Evolutionary conservation across 2,113 vertebrate genomes (phyloP), one percentile per base, ranked within the genome.

Genomic region (Gyps fulvus): DNA sequence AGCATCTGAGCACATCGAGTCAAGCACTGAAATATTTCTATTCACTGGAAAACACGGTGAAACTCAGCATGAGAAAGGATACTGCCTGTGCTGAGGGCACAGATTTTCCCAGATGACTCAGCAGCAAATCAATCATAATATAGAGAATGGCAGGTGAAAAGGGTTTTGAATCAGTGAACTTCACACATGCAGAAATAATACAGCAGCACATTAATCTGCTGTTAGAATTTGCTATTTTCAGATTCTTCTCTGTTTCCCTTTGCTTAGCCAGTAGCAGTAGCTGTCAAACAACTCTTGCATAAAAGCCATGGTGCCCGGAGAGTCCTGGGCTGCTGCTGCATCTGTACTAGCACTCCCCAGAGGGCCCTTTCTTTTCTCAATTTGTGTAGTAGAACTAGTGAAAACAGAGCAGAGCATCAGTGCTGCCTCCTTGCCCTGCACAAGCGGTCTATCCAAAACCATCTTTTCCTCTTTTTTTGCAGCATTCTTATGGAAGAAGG

Each of bases 401-500:
- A 43, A 76, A 91, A 65, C 9, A 36, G 43, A 87, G 65, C 34
- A 72, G 31, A 52, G 14, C 47, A 58, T 23, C 72, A 82, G 16
- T 47, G 36, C 36, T 93, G 13, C 42, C 36, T 74, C 57, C 66
- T 83, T 82, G 40, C 23, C 32, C 43, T 54, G 63, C n/a, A 58
- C 52, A 77, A 2, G 1, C 0, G 0, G 22, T 38, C 31, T 55
- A 2, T 15, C 22, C 42, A 54, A 93, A 95, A 17, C 9, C 21
- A 25, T 4, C 1, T 58, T 29, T n/a, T 77, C 31, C 11, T 57
- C 4, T 47, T 82, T 55, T 54, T 54, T 42, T 65, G 8, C 88
- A 98, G 98, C 9, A 13, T 47, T 34, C 40, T 98, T 50, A 7
- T 98, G 89, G 55, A 95, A 29, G 89, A 98, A 89, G 66, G 85